A percentile compares a stretch with the other conserved stretches of the same genome.
Conservation (phyloP, 1,140 invertebrate species). For the Rhyzopertha dominica region DNA sequence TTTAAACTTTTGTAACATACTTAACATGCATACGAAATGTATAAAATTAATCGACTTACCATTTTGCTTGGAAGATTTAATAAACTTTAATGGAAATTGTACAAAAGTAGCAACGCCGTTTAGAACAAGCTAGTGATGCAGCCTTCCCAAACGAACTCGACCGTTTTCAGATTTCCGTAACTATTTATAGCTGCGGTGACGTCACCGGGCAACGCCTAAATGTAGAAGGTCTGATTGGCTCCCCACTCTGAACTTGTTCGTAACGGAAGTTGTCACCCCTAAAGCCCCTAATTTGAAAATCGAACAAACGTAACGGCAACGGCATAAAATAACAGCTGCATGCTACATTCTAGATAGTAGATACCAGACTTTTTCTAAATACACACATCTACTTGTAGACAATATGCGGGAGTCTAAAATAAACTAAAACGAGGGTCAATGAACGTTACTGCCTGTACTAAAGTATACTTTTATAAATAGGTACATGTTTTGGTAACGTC, state of each 20-base stretch:
- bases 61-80: conserved; percentile 11
- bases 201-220: conserved; percentile 16
- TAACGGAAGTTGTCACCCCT: no score
- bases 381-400: no score
- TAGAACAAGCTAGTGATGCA: conserved; percentile 2
- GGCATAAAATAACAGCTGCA: no score
- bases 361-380: no score
- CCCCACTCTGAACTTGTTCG: conserved; percentile 3
- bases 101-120: conserved; percentile 2
- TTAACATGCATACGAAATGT: neutral
- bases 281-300: no score
- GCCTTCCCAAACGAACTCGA: conserved; percentile 14
- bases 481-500: no score
- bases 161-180: conserved; percentile 11
- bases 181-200: conserved; percentile 13
- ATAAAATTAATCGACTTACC: conserved; percentile 2
- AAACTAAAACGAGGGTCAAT: no score
- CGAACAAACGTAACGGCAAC: no score
- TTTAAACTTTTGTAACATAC: neutral
- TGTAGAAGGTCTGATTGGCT: conserved; percentile 12
- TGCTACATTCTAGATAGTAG: no score
- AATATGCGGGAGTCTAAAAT: no score
- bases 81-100: conserved; percentile 9
- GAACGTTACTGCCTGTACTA: no score
- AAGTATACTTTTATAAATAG: no score